A percentile compares a stretch with the other conserved stretches of the same genome.
Evolutionary conservation across 2,113 vertebrate species (phyloP).

Genomic region (Periophthalmodon schlosseri): DNA sequence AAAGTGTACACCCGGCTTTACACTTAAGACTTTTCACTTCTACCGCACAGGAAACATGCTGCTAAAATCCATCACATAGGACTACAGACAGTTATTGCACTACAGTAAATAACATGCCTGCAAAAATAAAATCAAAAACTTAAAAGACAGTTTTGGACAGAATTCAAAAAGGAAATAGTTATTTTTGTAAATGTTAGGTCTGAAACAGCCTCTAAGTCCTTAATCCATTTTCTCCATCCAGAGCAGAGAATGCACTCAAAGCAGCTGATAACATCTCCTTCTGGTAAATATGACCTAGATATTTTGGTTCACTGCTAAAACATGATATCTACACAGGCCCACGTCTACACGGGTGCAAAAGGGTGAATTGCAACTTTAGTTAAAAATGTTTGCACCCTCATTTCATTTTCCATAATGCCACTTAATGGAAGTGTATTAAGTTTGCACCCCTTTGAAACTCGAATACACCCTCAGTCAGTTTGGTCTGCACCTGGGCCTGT

Average conservation of each 20-base stretch:
- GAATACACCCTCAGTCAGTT: too few species aligned
- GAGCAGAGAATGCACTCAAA: conserved; percentile 22
- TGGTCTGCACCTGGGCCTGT: neutral
- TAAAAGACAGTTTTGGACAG: conserved; percentile 73
- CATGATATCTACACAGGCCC: neutral
- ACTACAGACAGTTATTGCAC: conserved; percentile 62
- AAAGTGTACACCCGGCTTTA: conserved; percentile 29
- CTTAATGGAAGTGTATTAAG: too few species aligned
- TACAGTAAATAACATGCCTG: conserved; percentile 67
- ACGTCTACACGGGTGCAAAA: too few species aligned
- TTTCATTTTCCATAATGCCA: too few species aligned
- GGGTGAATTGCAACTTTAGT: too few species aligned
- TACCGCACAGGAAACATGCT: conserved; percentile 76
- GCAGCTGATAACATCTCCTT: conserved; percentile 28
- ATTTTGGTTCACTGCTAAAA: conserved; percentile 20
- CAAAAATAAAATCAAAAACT: conserved; percentile 61
- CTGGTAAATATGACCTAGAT: conserved; percentile 37
- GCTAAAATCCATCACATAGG: conserved; percentile 61
- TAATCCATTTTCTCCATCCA: conserved; percentile 33
- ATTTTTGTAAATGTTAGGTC: conserved; percentile 73
- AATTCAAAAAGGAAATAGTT: conserved; percentile 60
- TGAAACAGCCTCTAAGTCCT: conserved; percentile 78
- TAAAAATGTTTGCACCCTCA: too few species aligned
- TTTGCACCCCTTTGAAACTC: too few species aligned
- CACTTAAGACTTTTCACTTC: conserved; percentile 58